Percentiles rank a stretch among this genome's conserved stretches.
Evolutionary conservation across 2,113 vertebrate genomes (phyloP).

Genomic region (Sphaerodactylus townsendi): DNA sequence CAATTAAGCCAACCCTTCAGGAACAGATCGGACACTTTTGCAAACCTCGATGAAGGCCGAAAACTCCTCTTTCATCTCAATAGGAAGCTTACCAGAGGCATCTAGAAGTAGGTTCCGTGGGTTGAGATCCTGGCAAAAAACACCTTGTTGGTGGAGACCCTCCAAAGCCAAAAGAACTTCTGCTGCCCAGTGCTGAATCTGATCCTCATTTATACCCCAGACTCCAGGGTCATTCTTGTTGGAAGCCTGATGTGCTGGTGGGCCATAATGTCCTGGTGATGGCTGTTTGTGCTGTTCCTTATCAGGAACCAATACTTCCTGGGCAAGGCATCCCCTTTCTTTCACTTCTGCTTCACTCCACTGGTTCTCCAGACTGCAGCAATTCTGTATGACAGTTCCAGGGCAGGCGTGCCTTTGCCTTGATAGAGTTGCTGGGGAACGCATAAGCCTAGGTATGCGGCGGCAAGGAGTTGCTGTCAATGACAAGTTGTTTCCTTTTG

Average conservation of each 20-base stretch:
- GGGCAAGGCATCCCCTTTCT: conserved; percentile 36
- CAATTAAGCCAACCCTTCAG: background rate
- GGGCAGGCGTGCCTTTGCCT: conserved; percentile 22
- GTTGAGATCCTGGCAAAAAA: conserved; percentile 95
- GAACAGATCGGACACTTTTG: background rate
- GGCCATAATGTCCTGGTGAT: background rate
- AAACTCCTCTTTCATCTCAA: rapidly evolving
- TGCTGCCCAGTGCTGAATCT: conserved; percentile 89
- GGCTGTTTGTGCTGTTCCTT: background rate
- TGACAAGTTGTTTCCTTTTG: background rate
- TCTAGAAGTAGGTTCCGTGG: conserved; percentile 94
- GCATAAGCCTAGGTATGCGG: background rate
- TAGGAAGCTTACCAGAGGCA: conserved; percentile 76
- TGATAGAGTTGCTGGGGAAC: background rate
- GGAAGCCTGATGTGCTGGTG: conserved; percentile 13
- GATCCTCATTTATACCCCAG: conserved; percentile 82
- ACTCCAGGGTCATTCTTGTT: conserved; percentile 7
- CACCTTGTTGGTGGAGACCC: conserved; percentile 91
- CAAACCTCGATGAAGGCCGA: background rate
- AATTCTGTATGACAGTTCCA: background rate
- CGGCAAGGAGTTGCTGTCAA: background rate
- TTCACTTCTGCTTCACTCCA: conserved; percentile 30
- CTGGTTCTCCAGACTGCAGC: rapidly evolving
- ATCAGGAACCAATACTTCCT: conserved; percentile 31
- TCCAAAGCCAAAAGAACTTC: conserved; percentile 91